phyloP scores from a whole-genome alignment of 2,113 vertebrate species.

The Sinocyclocheilus rhinocerous region DNA sequence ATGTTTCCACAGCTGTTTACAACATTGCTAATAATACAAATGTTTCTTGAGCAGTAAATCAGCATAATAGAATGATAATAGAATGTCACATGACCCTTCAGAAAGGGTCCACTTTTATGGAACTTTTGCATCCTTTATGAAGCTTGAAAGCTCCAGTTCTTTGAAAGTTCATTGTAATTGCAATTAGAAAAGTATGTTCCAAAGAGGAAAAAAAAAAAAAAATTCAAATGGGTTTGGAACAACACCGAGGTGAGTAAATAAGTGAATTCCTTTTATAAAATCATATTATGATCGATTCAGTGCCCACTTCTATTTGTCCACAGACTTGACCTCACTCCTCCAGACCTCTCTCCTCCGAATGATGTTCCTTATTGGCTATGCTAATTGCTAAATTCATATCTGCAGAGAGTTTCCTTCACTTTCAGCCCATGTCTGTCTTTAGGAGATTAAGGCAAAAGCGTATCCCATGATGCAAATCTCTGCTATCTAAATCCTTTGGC shows the following conservation, averaged over 20 bases:
- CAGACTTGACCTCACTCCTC: slow-evolving; percentile 56
- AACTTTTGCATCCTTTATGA: not conserved
- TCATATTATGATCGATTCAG: no score
- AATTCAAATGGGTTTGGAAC: no score
- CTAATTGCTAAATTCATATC: slow-evolving; percentile 76
- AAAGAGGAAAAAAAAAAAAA: no score
- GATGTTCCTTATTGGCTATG: slow-evolving; percentile 71
- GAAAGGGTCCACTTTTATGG: no score
- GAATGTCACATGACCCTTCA: no score
- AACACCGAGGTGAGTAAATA: no score
- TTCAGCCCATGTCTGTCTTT: slow-evolving; percentile 72
- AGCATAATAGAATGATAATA: no score
- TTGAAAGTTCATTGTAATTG: not conserved
- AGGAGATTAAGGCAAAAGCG: slow-evolving; percentile 72
- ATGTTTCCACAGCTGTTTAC: not conserved
- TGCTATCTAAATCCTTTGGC: slow-evolving; percentile 73
- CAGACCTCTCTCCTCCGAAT: slow-evolving; percentile 53
- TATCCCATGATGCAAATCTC: slow-evolving; percentile 72
- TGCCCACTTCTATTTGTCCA: slow-evolving; percentile 15
- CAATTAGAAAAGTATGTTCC: no score
- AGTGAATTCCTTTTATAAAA: no score
- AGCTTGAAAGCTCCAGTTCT: not conserved
- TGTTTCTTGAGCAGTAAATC: no score
- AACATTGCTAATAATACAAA: no score
- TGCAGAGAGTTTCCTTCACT: slow-evolving; percentile 68